These are phyloP conservation scores for Theropithecus gelada DNA, from an alignment of 2,113 vertebrate genomes.

Conservation along the genomic window DNA sequence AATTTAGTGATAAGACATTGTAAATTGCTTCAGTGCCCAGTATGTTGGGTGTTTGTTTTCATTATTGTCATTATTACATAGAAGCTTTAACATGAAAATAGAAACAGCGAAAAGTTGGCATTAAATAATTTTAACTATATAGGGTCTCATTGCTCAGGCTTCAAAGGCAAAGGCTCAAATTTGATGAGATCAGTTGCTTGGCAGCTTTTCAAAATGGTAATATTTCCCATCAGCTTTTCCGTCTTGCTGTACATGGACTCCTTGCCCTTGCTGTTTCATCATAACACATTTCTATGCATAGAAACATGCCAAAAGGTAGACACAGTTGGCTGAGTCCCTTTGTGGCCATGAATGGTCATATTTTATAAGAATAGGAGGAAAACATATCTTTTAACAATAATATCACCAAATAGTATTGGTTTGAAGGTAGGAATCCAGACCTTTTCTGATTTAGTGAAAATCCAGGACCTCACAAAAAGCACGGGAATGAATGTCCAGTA, in stretches of 20 bases:
- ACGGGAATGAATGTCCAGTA: constrained; percentile 1
- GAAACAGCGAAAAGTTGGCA: background rate
- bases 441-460: constrained; percentile 41
- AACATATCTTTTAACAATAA: constrained; percentile 35
- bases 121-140: constrained; percentile 52
- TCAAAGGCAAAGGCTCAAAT: constrained; percentile 49
- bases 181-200: constrained; percentile 48
- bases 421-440: constrained; percentile 10
- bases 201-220: constrained; percentile 31
- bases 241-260: background rate
- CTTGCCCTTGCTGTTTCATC: background rate
- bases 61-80: constrained; percentile 14
- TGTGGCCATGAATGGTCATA: background rate
- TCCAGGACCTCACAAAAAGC: background rate
- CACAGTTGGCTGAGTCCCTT: background rate
- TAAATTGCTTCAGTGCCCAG: background rate
- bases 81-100: constrained; percentile 35
- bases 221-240: constrained; percentile 44
- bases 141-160: background rate
- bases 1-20: constrained; percentile 23
- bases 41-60: constrained; percentile 36
- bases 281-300: background rate
- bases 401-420: background rate
- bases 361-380: constrained; percentile 43
- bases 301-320: constrained; percentile 17